Percentiles rank a stretch among this genome's conserved stretches.
phyloP scores from a whole-genome alignment of 2,113 vertebrate genomes.

The Alligator mississippiensis region DNA sequence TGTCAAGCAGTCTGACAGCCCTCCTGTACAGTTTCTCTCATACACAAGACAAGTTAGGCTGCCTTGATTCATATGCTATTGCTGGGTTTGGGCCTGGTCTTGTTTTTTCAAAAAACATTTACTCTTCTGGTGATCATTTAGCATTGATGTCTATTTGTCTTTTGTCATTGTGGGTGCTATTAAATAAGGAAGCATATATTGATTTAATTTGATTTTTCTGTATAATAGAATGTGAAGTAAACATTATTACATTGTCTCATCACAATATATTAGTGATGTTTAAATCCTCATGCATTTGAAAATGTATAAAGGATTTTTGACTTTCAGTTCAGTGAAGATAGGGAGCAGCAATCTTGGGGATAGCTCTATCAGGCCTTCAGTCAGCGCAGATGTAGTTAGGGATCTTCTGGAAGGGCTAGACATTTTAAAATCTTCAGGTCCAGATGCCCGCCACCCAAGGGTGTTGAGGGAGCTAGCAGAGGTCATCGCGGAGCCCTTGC shows the following conservation, averaged over 20 bases:
- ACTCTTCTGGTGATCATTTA: background rate
- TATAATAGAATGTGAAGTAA: background rate
- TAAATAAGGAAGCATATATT: background rate
- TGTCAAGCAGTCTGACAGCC: background rate
- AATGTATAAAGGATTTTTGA: background rate
- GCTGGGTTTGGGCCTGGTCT: background rate
- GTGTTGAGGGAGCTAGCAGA: too few relatives aligned
- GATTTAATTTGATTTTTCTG: background rate
- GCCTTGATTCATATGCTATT: background rate
- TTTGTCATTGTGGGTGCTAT: background rate
- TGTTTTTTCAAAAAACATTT: background rate
- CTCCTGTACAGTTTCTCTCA: accelerated
- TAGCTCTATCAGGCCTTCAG: too few relatives aligned
- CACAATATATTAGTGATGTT: background rate
- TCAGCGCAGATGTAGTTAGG: too few relatives aligned
- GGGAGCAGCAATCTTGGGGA: too few relatives aligned
- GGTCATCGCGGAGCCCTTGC: too few relatives aligned
- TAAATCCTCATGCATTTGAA: background rate
- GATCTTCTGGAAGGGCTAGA: too few relatives aligned
- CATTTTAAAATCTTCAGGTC: too few relatives aligned
- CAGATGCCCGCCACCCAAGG: too few relatives aligned
- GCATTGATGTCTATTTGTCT: background rate
- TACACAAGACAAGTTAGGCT: background rate
- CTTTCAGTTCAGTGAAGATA: background rate
- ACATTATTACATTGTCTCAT: background rate